Conservation (phyloP, 2,888 invertebrate species). For the Sturmia bella region DNA sequence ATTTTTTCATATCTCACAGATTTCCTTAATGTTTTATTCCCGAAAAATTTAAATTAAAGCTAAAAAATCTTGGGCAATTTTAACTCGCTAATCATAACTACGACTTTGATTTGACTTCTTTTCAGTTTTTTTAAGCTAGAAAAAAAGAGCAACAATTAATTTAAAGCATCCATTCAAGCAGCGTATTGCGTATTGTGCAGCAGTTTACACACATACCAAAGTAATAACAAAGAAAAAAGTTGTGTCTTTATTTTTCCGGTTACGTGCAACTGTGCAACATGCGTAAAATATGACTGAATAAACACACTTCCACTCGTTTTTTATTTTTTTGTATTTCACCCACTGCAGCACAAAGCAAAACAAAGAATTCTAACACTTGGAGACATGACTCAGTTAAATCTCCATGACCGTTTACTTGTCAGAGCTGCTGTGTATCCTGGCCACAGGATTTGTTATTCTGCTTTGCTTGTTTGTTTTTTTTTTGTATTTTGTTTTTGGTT, state of each 20-base stretch:
- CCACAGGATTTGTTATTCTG: conserved; percentile 44
- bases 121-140: no score
- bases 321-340: no score
- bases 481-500: conserved; percentile 4
- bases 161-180: background rate
- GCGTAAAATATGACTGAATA: conserved; percentile 2
- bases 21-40: no score
- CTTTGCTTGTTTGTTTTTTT: conserved; percentile 20
- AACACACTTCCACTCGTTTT: background rate
- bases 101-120: no score
- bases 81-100: no score
- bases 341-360: background rate
- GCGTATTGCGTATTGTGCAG: conserved; percentile 9
- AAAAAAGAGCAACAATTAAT: background rate
- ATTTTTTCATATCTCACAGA: no score
- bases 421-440: conserved; percentile 53
- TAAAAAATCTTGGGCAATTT: no score
- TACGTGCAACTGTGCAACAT: conserved; percentile 15
- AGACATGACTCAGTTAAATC: conserved; percentile 35
- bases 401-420: conserved; percentile 33
- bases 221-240: conserved; percentile 24
- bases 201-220: conserved; percentile 20
- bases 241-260: conserved; percentile 4
- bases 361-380: conserved; percentile 9
- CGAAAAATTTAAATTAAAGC: no score